Evolutionary conservation across 2,113 vertebrate species (phyloP).

Genomic region (Pyrgilauda ruficollis): DNA sequence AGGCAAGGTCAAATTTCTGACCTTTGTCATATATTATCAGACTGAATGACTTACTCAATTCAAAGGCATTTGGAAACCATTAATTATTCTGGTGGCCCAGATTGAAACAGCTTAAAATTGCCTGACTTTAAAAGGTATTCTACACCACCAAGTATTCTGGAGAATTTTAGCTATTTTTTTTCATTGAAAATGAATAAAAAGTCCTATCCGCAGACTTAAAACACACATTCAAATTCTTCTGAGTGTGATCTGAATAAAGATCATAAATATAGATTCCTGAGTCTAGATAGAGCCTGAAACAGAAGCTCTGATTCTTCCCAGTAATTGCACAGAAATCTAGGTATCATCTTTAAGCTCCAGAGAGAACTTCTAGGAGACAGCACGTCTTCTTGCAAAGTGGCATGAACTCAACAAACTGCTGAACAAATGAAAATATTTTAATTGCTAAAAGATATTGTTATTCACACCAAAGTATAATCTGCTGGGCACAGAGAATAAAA

Average conservation of each 20-base stretch:
- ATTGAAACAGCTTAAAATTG: background rate
- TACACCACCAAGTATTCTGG: background rate
- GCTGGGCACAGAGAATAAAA: background rate
- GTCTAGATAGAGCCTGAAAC: background rate
- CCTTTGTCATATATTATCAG: background rate
- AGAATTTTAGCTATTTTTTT: background rate
- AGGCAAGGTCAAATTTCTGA: background rate
- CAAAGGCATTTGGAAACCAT: background rate
- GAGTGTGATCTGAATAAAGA: background rate
- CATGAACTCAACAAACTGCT: background rate
- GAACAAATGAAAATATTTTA: background rate
- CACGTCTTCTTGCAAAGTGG: background rate
- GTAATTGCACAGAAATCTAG: background rate
- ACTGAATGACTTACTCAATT: background rate
- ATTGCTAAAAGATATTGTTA: background rate
- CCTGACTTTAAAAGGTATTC: background rate
- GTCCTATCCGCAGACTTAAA: background rate
- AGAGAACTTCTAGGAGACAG: background rate
- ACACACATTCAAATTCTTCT: background rate
- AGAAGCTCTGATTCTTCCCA: background rate
- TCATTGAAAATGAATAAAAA: background rate
- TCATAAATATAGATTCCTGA: background rate
- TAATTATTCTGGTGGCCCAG: background rate
- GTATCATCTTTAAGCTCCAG: background rate
- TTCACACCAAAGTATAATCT: background rate